These are phyloP conservation scores for Copidosoma aretas DNA, from an alignment of 2,888 invertebrate species.

Conservation along the genomic window DNA sequence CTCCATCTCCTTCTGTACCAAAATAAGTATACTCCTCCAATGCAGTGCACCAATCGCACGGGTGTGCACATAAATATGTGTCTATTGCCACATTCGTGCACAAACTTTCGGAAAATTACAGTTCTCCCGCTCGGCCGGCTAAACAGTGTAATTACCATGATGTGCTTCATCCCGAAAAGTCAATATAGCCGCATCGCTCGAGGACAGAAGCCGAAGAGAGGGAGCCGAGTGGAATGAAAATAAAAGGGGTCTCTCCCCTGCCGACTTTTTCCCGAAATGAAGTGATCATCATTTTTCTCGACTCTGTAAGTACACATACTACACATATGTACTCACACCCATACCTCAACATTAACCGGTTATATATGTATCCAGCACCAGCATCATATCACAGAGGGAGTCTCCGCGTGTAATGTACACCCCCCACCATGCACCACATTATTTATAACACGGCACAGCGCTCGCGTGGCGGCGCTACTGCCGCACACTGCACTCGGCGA, in stretches of 20 bases:
- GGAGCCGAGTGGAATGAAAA: not conserved
- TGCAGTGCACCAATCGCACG: not conserved
- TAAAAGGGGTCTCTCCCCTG: not conserved
- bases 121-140: not conserved
- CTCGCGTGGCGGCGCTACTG: not conserved
- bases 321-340: no score
- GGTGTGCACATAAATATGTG: not conserved
- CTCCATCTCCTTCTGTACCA: not conserved
- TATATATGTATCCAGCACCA: no score
- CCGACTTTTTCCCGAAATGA: slow-evolving; percentile 5
- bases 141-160: not conserved
- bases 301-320: not conserved
- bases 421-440: not conserved
- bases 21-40: not conserved
- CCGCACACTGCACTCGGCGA: not conserved
- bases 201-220: not conserved
- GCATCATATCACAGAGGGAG: not conserved
- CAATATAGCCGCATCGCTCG: not conserved
- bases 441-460: no score
- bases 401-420: not conserved
- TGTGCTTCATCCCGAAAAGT: not conserved
- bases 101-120: not conserved
- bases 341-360: slow-evolving; percentile 3
- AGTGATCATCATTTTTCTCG: slow-evolving; percentile 20
- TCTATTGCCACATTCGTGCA: not conserved